Evolutionary conservation across 2,113 vertebrate species (phyloP).

Genomic region (Falcunculus frontatus): DNA sequence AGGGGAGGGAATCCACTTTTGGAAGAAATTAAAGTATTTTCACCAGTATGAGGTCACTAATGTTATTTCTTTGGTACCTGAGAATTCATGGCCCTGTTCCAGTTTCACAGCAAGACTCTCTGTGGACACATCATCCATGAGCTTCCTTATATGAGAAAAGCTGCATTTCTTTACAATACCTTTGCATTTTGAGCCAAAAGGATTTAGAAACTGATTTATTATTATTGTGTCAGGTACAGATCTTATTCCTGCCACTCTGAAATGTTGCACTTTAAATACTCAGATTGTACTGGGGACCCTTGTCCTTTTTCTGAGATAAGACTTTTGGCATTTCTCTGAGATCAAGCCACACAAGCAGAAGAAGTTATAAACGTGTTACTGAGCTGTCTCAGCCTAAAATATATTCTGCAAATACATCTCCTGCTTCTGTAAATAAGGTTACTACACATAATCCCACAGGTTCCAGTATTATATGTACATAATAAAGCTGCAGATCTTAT

Average conservation of each 20-base stretch:
- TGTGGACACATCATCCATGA: not conserved
- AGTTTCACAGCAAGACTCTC: not conserved
- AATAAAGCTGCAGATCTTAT: conserved; percentile 49
- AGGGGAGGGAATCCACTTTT: not conserved
- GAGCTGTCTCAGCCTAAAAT: not conserved
- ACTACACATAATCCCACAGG: not conserved
- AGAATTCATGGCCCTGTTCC: not conserved
- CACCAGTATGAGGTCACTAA: not conserved
- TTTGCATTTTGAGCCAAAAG: not conserved
- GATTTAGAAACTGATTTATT: not conserved
- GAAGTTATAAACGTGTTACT: not conserved
- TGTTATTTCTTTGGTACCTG: not conserved
- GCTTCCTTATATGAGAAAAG: not conserved
- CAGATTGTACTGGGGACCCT: not conserved
- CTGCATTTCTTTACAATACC: not conserved
- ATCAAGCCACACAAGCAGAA: not conserved
- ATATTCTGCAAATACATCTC: not conserved
- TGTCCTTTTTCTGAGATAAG: not conserved
- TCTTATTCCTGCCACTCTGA: not conserved
- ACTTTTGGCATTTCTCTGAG: not conserved
- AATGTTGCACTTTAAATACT: not conserved
- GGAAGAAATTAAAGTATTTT: not conserved
- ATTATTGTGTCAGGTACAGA: not conserved
- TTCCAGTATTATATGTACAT: not conserved
- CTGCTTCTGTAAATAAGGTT: conserved; percentile 37